Base-by-base conservation (phyloP, 2,888 invertebrate species). In the Watsonalla cultraria region DNA sequence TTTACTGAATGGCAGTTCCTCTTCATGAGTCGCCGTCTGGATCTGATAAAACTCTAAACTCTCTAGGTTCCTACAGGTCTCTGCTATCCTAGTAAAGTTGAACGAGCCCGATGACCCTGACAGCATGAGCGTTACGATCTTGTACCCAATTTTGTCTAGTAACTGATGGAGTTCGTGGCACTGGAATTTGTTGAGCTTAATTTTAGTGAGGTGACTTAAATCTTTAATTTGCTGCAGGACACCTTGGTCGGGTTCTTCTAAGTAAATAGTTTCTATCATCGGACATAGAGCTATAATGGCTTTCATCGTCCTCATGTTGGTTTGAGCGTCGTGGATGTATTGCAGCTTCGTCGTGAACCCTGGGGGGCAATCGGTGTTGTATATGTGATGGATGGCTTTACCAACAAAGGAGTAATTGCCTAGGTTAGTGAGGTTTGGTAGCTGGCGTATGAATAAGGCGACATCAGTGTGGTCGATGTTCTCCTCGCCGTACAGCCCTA, bases 351-450 rank as follows among this genome's bases (percentile, higher is more conserved):
- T 92, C 78, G 90, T 91, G 65, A 92, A 93, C 45, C 82, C 79
- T 11, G 90, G 82, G 39, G 90, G 86, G 60, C 90, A 86, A 57
- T 92, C 91, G 13, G 90, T 86, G 59, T 91, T 91, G 62, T 90
- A 81, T 34, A 94, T 84, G 61, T 92, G 88, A 57, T 90, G 85
- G 15, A 95, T 74, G 0, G 94, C 89, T 68, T 91, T 92, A 0
- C 94, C 95, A 45, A 94, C 93, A 75, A 92, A 94, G 0, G 94
- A 94, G 71, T 94, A 95, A 52, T 93, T 93, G 55, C 93, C 93
- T 24, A 95, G 80, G 47, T 93, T 93, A 45, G 92, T 92, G 50
- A 95, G 86, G 74, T 93, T 94, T 37, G 93, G 93, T 68, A 94
- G 87, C 66, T 92, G 89, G 63, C 91, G 87, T 66, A 95, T 92